phyloP scores from a whole-genome alignment of 2,113 vertebrate species.

The Rhabdornis inornatus region DNA sequence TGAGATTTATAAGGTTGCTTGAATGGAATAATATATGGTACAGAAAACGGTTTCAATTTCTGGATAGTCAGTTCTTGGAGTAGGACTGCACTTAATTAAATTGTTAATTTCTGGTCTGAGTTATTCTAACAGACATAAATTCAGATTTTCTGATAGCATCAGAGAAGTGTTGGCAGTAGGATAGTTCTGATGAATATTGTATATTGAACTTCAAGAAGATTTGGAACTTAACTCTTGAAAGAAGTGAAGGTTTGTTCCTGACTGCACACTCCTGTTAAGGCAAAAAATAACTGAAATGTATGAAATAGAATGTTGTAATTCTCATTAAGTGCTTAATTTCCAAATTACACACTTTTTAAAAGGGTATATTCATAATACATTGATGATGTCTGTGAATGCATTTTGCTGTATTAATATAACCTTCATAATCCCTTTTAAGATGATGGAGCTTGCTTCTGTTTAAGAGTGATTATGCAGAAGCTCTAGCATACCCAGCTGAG shows the following conservation, averaged over 20 bases:
- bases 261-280: background rate
- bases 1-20: background rate
- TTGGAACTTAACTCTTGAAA: background rate
- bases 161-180: background rate
- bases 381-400: background rate
- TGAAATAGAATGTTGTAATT: background rate
- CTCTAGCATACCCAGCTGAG: background rate
- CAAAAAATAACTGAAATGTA: background rate
- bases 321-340: background rate
- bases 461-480: background rate
- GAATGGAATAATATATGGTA: background rate
- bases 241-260: background rate
- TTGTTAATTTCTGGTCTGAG: background rate
- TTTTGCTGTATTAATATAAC: background rate
- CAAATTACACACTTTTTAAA: background rate
- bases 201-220: background rate
- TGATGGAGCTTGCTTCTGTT: background rate
- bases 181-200: background rate
- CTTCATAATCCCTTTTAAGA: background rate
- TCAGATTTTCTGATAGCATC: background rate
- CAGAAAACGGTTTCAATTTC: background rate
- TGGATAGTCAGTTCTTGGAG: background rate
- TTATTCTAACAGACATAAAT: background rate
- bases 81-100: background rate
- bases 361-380: background rate